These are phyloP conservation scores for Diploptera punctata DNA, from an alignment of 2,888 invertebrate genomes.

Conservation along the genomic window DNA sequence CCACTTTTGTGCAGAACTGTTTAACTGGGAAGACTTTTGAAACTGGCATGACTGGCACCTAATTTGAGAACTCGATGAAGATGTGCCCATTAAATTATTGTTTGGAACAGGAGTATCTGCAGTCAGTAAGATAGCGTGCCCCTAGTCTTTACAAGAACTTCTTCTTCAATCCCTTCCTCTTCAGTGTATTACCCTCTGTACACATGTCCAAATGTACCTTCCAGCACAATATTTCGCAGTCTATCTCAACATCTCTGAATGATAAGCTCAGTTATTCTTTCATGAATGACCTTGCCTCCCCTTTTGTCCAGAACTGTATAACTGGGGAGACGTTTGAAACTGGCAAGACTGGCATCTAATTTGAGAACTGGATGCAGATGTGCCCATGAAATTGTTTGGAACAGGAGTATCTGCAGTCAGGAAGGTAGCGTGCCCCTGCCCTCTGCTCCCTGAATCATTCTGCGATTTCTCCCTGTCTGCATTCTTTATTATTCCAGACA, in stretches of 20 bases:
- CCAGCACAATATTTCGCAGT: too few species aligned
- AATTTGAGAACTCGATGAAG: too few species aligned
- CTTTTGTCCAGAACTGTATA: constrained; percentile 60
- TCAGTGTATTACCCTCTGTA: too few species aligned
- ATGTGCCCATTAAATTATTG: too few species aligned
- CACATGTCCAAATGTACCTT: too few species aligned
- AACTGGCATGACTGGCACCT: too few species aligned
- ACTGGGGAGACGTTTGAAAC: constrained; percentile 56
- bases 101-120: too few species aligned
- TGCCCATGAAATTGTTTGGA: constrained; percentile 42
- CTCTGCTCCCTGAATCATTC: constrained; percentile 46
- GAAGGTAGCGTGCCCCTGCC: constrained; percentile 45
- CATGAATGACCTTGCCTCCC: constrained; percentile 69
- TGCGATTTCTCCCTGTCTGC: constrained; percentile 61
- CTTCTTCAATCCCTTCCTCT: too few species aligned
- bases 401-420: constrained; percentile 23
- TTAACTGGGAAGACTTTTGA: too few species aligned
- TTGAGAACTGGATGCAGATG: constrained; percentile 60
- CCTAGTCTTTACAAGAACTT: too few species aligned
- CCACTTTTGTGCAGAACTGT: too few species aligned
- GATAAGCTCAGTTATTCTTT: constrained; percentile 77
- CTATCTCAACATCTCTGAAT: constrained; percentile 79
- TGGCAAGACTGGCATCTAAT: constrained; percentile 66
- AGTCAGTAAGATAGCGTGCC: too few species aligned
- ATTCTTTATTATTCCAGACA: constrained; percentile 69